Conservation (phyloP, 2,113 vertebrate species). For the Ahaetulla prasina region DNA sequence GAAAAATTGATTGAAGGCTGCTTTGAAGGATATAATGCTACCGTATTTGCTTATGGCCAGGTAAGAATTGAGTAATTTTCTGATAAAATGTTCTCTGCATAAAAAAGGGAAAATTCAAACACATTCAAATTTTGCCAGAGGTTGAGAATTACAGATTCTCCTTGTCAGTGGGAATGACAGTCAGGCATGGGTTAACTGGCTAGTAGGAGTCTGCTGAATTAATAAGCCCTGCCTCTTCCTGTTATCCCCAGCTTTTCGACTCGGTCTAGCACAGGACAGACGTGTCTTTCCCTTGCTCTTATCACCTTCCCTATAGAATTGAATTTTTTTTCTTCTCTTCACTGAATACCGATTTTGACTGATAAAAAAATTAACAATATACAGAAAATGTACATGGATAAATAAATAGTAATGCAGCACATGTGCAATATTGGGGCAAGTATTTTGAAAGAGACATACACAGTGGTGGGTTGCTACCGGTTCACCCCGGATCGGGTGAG, state of each 20-base stretch:
- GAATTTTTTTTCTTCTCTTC: too few species aligned
- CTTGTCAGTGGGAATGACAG: too few species aligned
- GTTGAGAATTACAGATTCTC: neutral
- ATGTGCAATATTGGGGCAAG: neutral
- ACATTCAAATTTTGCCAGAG: neutral
- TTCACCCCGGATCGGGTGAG: too few species aligned
- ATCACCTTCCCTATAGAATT: too few species aligned
- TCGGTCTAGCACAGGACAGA: too few species aligned
- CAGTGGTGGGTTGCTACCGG: too few species aligned
- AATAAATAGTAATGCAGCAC: neutral
- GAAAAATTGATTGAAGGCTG: slow-evolving; percentile 95
- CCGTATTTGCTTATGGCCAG: slow-evolving; percentile 96
- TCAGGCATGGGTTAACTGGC: too few species aligned
- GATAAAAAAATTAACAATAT: neutral
- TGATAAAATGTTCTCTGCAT: neutral
- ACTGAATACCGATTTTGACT: too few species aligned
- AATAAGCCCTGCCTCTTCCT: too few species aligned
- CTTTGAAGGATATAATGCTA: slow-evolving; percentile 96
- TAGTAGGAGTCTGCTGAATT: too few species aligned
- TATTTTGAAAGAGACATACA: neutral
- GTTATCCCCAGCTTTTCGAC: too few species aligned
- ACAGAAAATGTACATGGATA: neutral
- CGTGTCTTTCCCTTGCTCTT: too few species aligned
- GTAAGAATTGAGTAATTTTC: slow-evolving; percentile 61
- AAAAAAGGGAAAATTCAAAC: neutral